Base-by-base conservation (phyloP, 2,113 vertebrate genomes). In the Psilopogon haemacephalus region DNA sequence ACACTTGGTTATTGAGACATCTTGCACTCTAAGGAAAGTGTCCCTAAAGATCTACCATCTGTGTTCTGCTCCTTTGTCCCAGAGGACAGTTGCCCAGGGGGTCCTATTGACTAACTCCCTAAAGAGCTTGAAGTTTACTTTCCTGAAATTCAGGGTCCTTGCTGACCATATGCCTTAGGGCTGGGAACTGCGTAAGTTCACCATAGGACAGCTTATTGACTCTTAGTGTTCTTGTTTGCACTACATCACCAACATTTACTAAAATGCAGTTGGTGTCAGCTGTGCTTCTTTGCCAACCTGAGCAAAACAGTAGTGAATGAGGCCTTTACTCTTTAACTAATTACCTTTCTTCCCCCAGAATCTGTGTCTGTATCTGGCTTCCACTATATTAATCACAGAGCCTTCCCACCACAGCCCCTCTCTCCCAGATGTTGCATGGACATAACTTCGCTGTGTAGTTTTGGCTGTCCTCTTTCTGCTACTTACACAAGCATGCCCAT, bases 221-320 rank as follows among this genome's bases (percentile, higher is more conserved):
- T 81, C 44, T 42, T 59, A 46, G 46, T 68, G 20, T 18, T 84
- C 38, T 70, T 88, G 56, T 56, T 77, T 86, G 64, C 8, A 7
- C 85, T 52, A 19, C 62, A 40, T 17, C 50, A 89, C 44, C 62
- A 23, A 27, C 55, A 83, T 83, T 92, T 81, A 62, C 78, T 56
- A 79, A 86, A 90, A 92, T 23, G 42, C 64, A 70, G 32, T 15
- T 75, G 40, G 28, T 71, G 42, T 71, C 86, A 95, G 60, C 72
- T 81, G 2, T 38, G 73, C 79, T 83, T 84, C 74, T 65, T 46
- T 79, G 55, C 69, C 11, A 15, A 38, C 11, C 63, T 11, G 8
- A 70, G 42, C 19, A 86, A 92, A 88, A 56, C 6, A 44, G 38
- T 50, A 72, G 59, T 30, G 62, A 94, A 82, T 30, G 54, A 79